A percentile compares a stretch with the other conserved stretches of the same genome.
Evolutionary conservation across 2,113 vertebrate genomes (phyloP).

Genomic region (Anthoscopus minutus): DNA sequence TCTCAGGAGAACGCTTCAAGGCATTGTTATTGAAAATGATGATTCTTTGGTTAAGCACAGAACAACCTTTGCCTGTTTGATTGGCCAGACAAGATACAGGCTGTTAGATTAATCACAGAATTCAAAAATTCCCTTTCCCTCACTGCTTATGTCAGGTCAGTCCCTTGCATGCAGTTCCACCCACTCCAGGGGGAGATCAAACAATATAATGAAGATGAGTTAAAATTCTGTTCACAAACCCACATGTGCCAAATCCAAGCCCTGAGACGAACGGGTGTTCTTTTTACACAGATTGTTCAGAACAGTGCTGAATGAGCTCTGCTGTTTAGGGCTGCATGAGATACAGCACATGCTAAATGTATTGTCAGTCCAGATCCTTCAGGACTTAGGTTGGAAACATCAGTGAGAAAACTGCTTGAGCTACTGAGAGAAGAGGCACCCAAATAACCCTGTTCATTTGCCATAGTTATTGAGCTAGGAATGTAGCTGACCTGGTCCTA

Average conservation of each 20-base stretch:
- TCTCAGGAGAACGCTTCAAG: neutral
- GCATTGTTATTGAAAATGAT: neutral
- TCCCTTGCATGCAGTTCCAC: neutral
- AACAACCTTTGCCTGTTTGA: neutral
- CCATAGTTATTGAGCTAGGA: neutral
- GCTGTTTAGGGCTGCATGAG: neutral
- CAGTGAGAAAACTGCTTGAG: neutral
- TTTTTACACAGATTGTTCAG: neutral
- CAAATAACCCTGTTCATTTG: neutral
- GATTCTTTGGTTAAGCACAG: neutral
- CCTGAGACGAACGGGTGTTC: neutral
- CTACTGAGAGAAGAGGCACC: neutral
- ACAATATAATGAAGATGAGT: neutral
- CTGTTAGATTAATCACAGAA: neutral
- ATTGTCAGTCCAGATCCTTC: neutral
- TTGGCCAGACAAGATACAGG: neutral
- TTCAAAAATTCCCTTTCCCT: neutral
- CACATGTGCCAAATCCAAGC: neutral
- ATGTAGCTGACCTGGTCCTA: neutral
- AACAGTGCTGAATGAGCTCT: neutral
- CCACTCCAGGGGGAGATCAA: neutral
- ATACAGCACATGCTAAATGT: neutral
- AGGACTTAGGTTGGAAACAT: neutral
- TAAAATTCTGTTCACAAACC: slow-evolving; percentile 19
- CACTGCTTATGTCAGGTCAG: rapidly evolving